Evolutionary conservation across 2,113 vertebrate genomes (phyloP).

Genomic region (Pseudorectes ferrugineus): DNA sequence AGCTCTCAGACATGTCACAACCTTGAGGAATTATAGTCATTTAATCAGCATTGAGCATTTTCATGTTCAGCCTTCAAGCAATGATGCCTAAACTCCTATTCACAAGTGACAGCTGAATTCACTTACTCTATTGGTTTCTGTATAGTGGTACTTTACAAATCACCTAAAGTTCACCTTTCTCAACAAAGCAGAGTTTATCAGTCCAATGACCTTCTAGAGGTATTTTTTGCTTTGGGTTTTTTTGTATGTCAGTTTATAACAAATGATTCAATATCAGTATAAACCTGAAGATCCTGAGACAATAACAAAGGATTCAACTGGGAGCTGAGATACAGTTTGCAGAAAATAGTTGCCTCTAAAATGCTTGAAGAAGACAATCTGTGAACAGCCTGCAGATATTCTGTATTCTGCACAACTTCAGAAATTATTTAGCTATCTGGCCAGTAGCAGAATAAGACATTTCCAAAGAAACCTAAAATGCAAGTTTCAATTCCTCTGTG

Average conservation of each 20-base stretch:
- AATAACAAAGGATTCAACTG: not conserved
- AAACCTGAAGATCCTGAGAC: not conserved
- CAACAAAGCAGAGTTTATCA: slow-evolving; percentile 49
- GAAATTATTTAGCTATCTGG: not conserved
- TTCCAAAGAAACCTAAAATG: not conserved
- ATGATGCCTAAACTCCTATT: slow-evolving; percentile 23
- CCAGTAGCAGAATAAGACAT: not conserved
- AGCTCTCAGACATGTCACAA: slow-evolving; percentile 23
- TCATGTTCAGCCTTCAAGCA: slow-evolving; percentile 56
- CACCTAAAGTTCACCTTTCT: slow-evolving; percentile 45
- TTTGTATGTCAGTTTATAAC: slow-evolving; percentile 16
- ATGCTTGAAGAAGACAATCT: not conserved
- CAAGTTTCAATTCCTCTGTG: not conserved
- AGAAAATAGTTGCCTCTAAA: not conserved
- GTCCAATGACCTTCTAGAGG: slow-evolving; percentile 28
- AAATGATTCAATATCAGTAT: slow-evolving; percentile 29
- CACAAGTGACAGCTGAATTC: slow-evolving; percentile 53
- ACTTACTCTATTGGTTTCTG: slow-evolving; percentile 3
- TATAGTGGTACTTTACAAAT: slow-evolving; percentile 20
- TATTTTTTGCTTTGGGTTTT: not conserved
- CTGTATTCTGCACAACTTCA: not conserved
- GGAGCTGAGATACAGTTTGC: not conserved
- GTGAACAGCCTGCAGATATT: not conserved
- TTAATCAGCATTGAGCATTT: slow-evolving; percentile 60
- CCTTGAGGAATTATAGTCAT: slow-evolving; percentile 62